A percentile compares a stretch with the other conserved stretches of the same genome.
Evolutionary conservation across 2,797 vertebrate species (phyloP).

Genomic region (Hoplostethus mediterraneus): DNA sequence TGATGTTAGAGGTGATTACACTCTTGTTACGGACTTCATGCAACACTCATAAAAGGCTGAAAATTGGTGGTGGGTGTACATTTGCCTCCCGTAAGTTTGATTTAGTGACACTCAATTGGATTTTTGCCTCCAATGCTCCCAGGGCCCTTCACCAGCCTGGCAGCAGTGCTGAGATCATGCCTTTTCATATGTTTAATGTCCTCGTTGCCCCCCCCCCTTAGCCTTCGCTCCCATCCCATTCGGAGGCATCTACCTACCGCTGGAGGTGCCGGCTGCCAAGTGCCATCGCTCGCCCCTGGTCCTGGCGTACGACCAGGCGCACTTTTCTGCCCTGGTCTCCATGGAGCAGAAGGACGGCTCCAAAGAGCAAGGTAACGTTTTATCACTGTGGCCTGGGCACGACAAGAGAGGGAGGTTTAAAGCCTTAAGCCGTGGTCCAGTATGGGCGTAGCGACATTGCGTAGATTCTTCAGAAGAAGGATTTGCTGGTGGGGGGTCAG

Average conservation of each 20-base stretch:
- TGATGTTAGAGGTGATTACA: neutral
- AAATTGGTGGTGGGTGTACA: neutral
- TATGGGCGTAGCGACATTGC: neutral
- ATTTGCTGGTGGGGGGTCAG: neutral
- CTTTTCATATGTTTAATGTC: constrained; percentile 22
- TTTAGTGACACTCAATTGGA: neutral
- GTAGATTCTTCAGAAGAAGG: neutral
- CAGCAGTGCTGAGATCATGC: neutral
- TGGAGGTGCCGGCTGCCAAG: constrained; percentile 93
- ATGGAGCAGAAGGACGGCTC: constrained; percentile 95
- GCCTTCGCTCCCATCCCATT: constrained; percentile 98
- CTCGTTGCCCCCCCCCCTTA: constrained; percentile 58
- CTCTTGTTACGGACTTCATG: neutral
- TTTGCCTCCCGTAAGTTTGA: constrained; percentile 1
- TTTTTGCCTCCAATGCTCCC: constrained; percentile 10
- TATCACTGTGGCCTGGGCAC: neutral
- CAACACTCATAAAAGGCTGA: neutral
- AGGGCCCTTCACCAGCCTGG: neutral
- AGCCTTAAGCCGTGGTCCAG: neutral
- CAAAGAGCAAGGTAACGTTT: constrained; percentile 91
- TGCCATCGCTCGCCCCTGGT: constrained; percentile 96
- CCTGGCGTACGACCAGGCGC: constrained; percentile 96
- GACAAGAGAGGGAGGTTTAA: neutral
- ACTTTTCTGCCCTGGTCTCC: constrained; percentile 97
- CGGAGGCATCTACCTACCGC: constrained; percentile 95